Conservation (phyloP, 2,797 vertebrate genomes). For the Menidia menidia region DNA sequence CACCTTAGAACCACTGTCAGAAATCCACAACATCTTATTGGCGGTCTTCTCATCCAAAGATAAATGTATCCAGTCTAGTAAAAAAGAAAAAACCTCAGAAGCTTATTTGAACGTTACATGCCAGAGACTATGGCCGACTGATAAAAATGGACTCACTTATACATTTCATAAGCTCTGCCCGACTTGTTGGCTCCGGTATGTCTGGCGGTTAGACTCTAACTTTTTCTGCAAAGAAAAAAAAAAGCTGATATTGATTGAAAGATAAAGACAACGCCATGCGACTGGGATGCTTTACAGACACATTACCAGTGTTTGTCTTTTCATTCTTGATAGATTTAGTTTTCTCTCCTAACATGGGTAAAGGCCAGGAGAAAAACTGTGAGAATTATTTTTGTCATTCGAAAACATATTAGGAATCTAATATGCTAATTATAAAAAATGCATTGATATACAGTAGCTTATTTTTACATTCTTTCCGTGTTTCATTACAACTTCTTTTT, state of each 20-base stretch:
- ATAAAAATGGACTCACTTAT: conserved; percentile 13
- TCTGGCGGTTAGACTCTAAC: conserved; percentile 52
- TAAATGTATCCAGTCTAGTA: conserved; percentile 67
- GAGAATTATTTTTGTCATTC: neutral
- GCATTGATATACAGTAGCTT: neutral
- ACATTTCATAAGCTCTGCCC: conserved; percentile 76
- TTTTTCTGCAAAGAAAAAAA: conserved; percentile 44
- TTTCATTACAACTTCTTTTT: neutral
- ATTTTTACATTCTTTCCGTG: neutral
- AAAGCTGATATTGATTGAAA: neutral
- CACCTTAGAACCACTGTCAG: conserved; percentile 67
- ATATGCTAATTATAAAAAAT: neutral
- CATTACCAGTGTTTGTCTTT: conserved; percentile 45
- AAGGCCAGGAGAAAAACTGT: conserved; percentile 20
- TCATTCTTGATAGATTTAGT: conserved; percentile 40
- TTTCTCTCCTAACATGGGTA: conserved; percentile 43
- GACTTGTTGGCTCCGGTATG: conserved; percentile 69
- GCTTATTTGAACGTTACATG: neutral
- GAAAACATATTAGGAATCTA: neutral
- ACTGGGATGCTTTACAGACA: rapidly evolving
- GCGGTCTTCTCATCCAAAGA: conserved; percentile 77
- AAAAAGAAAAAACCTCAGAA: neutral
- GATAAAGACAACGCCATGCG: neutral
- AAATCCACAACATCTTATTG: conserved; percentile 77
- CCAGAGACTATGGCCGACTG: no score